A percentile compares a stretch with the other conserved stretches of the same genome.
These are phyloP conservation scores for Zoroaster sp. DNA, from an alignment of 53 echinoderm and acorn worm species.

Conservation along the genomic window DNA sequence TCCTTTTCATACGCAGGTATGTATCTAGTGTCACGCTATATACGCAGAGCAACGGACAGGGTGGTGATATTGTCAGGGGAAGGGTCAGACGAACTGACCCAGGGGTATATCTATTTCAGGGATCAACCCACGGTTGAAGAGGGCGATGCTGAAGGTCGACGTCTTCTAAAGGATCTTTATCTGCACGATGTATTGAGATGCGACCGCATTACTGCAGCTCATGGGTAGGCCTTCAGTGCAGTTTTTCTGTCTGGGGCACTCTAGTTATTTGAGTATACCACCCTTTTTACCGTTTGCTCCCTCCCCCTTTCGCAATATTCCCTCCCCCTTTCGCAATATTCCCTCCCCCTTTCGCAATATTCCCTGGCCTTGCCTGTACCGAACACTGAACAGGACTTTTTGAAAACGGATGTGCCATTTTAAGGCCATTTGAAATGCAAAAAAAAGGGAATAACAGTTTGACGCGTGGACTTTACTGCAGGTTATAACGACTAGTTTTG, in stretches of 20 bases:
- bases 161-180: constrained; percentile 81
- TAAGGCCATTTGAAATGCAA: too few species aligned
- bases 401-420: too few species aligned
- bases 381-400: too few species aligned
- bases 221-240: constrained; percentile 69
- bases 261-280: background rate
- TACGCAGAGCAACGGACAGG: constrained; percentile 82
- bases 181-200: constrained; percentile 83
- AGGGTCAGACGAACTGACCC: constrained; percentile 89
- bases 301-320: too few species aligned
- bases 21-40: constrained; percentile 91
- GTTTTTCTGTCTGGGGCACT: too few species aligned
- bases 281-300: background rate
- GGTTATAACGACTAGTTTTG: too few species aligned
- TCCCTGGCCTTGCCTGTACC: too few species aligned
- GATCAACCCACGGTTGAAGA: constrained; percentile 76
- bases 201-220: constrained; percentile 87
- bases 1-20: constrained; percentile 65
- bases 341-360: too few species aligned
- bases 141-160: constrained; percentile 81
- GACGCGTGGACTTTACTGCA: too few species aligned
- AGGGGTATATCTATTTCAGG: constrained; percentile 96
- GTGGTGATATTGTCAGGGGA: constrained; percentile 96
- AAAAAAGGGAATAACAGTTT: too few species aligned
- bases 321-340: too few species aligned